A percentile compares a stretch with the other conserved stretches of the same genome.
Conservation (phyloP, 2,113 vertebrate species). For the Taurulus bubalis region DNA sequence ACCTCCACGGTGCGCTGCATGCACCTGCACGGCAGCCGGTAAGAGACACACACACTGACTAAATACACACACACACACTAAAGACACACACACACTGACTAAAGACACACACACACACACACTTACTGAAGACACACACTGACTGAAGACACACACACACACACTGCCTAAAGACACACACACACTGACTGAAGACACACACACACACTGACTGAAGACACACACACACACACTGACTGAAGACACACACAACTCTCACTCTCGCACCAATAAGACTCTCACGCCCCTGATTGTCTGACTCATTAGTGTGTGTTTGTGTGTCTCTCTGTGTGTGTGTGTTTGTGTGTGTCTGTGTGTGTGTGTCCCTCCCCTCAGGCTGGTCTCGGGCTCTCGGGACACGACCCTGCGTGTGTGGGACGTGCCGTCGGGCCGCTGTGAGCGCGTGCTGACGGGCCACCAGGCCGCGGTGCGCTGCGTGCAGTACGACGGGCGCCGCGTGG, state of each 20-base stretch:
- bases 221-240: background rate
- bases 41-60: background rate
- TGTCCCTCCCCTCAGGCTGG: constrained; percentile 89
- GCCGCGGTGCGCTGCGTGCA: constrained; percentile 97
- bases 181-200: background rate
- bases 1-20: constrained; percentile 98
- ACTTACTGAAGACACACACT: background rate
- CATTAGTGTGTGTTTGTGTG: too few relatives aligned
- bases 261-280: background rate
- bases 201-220: background rate
- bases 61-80: too few relatives aligned
- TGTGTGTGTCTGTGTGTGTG: too few relatives aligned
- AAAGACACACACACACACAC: background rate
- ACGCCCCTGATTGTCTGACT: too few relatives aligned
- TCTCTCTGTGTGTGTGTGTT: too few relatives aligned
- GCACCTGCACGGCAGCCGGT: constrained; percentile 97
- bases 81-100: too few relatives aligned
- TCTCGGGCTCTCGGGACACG: constrained; percentile 95
- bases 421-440: constrained; percentile 93
- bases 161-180: too few relatives aligned
- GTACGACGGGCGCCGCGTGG: constrained; percentile 94
- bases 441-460: constrained; percentile 95
- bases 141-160: background rate
- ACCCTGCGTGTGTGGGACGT: constrained; percentile 96
- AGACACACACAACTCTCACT: background rate